Evolutionary conservation across 2,888 invertebrate genomes (phyloP).

Genomic region (Acrocyrtus sp.): DNA sequence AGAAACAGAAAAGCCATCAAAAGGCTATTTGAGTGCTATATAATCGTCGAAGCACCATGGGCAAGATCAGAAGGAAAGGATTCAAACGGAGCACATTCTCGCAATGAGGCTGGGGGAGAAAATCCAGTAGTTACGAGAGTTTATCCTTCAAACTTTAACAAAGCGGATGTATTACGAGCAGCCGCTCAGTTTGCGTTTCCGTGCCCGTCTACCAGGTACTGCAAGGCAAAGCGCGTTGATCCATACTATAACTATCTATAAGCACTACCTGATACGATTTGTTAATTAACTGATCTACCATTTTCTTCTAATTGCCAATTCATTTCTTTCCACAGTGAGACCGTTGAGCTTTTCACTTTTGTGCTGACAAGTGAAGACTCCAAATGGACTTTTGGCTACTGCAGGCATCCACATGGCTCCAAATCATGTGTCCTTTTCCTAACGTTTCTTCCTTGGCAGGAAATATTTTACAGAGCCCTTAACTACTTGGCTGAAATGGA

Average conservation of each 20-base stretch:
- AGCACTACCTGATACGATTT: not conserved
- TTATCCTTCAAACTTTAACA: slow-evolving; percentile 84
- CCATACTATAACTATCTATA: not conserved
- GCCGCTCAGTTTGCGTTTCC: slow-evolving; percentile 94
- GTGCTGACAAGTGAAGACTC: slow-evolving; percentile 94
- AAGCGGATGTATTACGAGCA: slow-evolving; percentile 85
- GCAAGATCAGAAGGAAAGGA: no score
- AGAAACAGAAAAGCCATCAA: slow-evolving; percentile 55
- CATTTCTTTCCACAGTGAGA: slow-evolving; percentile 73
- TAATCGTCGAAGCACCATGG: slow-evolving; percentile 58
- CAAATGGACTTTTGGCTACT: slow-evolving; percentile 97
- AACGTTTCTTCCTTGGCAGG: slow-evolving; percentile 96
- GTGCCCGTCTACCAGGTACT: slow-evolving; percentile 81
- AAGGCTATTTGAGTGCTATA: slow-evolving; percentile 58
- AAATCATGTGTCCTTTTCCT: slow-evolving; percentile 85
- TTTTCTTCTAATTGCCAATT: slow-evolving; percentile 11
- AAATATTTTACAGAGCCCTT: slow-evolving; percentile 90
- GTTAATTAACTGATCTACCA: slow-evolving; percentile 4
- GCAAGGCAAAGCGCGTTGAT: not conserved
- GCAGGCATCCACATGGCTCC: slow-evolving; percentile 91
- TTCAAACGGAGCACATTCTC: slow-evolving; percentile 13
- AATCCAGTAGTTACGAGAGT: slow-evolving; percentile 43
- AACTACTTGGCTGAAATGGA: slow-evolving; percentile 74
- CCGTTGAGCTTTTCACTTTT: slow-evolving; percentile 95
- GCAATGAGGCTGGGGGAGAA: slow-evolving; percentile 1